phyloP scores from a whole-genome alignment of 2,888 invertebrate species.

The Himalopsyche japonica region DNA sequence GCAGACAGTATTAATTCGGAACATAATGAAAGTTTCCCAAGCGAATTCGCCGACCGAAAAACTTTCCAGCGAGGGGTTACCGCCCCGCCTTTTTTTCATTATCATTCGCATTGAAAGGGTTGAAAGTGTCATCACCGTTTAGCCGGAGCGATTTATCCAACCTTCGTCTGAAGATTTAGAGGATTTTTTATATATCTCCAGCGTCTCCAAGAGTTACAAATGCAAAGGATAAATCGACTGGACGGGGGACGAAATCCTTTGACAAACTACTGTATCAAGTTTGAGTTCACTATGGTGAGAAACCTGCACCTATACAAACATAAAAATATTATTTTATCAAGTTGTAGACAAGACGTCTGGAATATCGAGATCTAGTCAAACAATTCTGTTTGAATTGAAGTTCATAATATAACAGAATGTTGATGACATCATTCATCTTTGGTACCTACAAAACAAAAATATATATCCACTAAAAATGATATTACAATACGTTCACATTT shows the following conservation, averaged over 20 bases:
- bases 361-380: too few species aligned
- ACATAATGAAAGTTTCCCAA: neutral
- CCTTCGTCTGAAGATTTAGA: neutral
- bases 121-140: neutral
- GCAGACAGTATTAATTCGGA: neutral
- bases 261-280: neutral
- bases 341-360: too few species aligned
- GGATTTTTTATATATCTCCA: neutral
- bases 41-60: neutral
- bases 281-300: neutral
- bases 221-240: neutral
- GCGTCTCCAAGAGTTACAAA: neutral
- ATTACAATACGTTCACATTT: too few species aligned
- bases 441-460: too few species aligned
- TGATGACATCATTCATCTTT: too few species aligned
- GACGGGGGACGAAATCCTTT: neutral
- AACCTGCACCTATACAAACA: neutral
- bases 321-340: neutral
- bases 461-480: too few species aligned
- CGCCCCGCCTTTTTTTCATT: neutral
- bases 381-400: too few species aligned
- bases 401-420: too few species aligned
- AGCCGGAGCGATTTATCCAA: neutral
- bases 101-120: neutral
- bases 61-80: neutral